Percentiles rank a stretch among this genome's conserved stretches.
phyloP scores from a whole-genome alignment of 2,113 vertebrate genomes.

The Corythornis cristatus region DNA sequence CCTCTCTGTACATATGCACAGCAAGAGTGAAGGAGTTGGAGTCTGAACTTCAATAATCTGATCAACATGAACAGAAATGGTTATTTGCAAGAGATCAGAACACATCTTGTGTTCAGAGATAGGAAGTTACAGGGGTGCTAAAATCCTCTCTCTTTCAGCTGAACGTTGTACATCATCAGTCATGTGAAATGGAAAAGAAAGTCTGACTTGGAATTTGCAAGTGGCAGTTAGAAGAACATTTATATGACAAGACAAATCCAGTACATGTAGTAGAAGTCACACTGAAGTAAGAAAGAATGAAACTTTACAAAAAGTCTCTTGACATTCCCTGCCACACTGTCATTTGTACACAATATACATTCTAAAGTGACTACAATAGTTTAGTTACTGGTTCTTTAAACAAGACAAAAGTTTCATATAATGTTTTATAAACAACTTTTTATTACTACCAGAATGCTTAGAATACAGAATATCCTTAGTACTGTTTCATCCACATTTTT shows the following conservation, averaged over 20 bases:
- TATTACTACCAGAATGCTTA: not conserved
- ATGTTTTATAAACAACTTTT: not conserved
- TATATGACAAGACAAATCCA: not conserved
- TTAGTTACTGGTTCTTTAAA: not conserved
- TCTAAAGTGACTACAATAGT: not conserved
- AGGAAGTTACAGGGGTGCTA: not conserved
- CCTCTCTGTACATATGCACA: not conserved
- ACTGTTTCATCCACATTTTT: not conserved
- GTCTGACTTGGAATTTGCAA: constrained; percentile 21
- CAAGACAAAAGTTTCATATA: not conserved
- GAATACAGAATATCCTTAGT: not conserved
- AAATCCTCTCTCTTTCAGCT: not conserved
- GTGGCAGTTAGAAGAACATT: not conserved
- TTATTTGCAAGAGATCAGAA: not conserved
- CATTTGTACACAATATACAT: not conserved
- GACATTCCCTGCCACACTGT: not conserved
- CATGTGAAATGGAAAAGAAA: not conserved
- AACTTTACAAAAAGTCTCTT: not conserved
- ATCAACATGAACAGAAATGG: not conserved
- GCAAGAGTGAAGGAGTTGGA: not conserved
- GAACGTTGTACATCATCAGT: not conserved
- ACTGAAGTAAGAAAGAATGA: not conserved
- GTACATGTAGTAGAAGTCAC: not conserved
- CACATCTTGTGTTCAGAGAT: not conserved
- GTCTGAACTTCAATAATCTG: not conserved